Conservation (phyloP, 2,113 vertebrate genomes). For the Salvelinus namaycush region DNA sequence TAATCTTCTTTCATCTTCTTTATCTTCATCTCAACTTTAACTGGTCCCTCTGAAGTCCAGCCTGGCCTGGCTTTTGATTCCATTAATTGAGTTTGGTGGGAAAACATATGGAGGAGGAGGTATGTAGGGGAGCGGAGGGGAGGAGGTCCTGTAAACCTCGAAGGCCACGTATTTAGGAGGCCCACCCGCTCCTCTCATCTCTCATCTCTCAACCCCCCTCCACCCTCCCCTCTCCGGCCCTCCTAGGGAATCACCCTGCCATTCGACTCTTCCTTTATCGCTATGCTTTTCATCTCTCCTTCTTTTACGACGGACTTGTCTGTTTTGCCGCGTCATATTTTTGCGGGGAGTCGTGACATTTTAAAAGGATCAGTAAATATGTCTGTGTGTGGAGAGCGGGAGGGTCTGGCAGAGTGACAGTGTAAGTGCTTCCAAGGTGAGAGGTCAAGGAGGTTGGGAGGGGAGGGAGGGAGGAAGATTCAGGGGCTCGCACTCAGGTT, state of each 20-base stretch:
- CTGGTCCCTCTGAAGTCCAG: constrained; percentile 48
- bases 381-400: constrained; percentile 24
- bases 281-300: constrained; percentile 10
- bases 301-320: constrained; percentile 41
- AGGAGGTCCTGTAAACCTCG: constrained; percentile 41
- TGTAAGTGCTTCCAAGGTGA: constrained; percentile 60
- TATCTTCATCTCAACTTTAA: constrained; percentile 52
- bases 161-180: constrained; percentile 56
- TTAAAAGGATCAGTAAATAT: constrained; percentile 45
- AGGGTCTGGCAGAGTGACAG: constrained; percentile 44
- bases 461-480: constrained; percentile 13
- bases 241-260: constrained; percentile 20
- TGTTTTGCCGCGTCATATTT: constrained; percentile 42
- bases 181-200: constrained; percentile 46
- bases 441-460: constrained; percentile 41
- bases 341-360: constrained; percentile 38
- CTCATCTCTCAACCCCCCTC: background rate
- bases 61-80: constrained; percentile 53
- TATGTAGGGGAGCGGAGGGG: constrained; percentile 10
- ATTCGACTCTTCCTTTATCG: constrained; percentile 37
- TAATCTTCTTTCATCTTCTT: constrained; percentile 59
- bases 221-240: background rate
- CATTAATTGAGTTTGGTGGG: constrained; percentile 61
- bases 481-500: constrained; percentile 42
- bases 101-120: constrained; percentile 58